Conservation (phyloP, 2,888 invertebrate species). For the Hyles lineata region DNA sequence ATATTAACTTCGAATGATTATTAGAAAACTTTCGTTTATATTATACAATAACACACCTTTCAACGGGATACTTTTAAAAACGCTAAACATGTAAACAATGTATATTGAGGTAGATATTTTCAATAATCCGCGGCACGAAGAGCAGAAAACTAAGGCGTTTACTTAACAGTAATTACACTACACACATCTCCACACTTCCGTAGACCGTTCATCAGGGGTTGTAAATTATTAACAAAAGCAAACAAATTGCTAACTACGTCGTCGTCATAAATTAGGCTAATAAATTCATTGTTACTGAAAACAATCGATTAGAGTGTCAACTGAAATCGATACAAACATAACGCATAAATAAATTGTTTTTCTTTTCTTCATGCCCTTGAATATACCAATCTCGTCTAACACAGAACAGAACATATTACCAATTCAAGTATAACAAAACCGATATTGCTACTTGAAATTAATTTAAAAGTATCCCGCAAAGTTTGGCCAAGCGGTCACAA, state of each 20-base stretch:
- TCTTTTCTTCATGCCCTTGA: neutral
- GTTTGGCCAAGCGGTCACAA: slow-evolving; percentile 58
- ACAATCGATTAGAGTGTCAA: neutral
- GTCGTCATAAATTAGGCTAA: slow-evolving; percentile 22
- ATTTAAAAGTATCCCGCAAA: slow-evolving; percentile 58
- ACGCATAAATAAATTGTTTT: neutral
- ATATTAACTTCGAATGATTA: slow-evolving; percentile 28
- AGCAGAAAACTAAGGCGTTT: slow-evolving; percentile 2
- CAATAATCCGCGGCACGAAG: slow-evolving; percentile 6
- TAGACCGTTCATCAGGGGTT: slow-evolving; percentile 17
- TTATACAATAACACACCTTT: slow-evolving; percentile 62
- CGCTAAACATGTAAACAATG: neutral
- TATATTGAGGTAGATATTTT: slow-evolving; percentile 18
- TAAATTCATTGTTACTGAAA: neutral
- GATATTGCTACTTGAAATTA: slow-evolving; percentile 7
- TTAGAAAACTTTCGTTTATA: slow-evolving; percentile 41
- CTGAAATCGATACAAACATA: neutral
- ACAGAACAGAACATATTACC: neutral
- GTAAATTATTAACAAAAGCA: slow-evolving; percentile 6
- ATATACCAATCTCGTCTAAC: neutral
- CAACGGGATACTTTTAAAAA: slow-evolving; percentile 62
- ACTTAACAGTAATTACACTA: neutral
- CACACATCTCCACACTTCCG: neutral
- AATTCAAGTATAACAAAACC: neutral
- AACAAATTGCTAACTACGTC: slow-evolving; percentile 1